Percentiles rank a stretch among this genome's conserved stretches.
Conservation (phyloP, 2,888 invertebrate genomes). For the Glaucopsyche alexis region DNA sequence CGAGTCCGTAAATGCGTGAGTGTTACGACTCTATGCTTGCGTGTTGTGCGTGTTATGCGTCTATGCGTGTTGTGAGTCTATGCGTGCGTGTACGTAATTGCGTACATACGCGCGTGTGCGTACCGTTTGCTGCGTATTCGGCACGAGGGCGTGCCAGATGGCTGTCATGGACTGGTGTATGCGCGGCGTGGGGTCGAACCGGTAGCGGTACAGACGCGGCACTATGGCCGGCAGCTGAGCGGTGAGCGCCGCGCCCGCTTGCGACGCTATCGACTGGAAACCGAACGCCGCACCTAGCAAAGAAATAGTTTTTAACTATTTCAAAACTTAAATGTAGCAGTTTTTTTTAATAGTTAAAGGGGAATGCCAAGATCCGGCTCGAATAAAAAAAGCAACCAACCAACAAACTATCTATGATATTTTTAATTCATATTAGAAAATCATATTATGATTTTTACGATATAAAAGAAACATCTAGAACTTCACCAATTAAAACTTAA, state of each 20-base stretch:
- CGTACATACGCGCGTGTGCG: constrained; percentile 45
- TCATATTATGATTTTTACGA: too few species aligned
- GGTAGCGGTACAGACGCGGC: constrained; percentile 91
- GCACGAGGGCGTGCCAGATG: constrained; percentile 95
- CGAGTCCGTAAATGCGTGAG: too few species aligned
- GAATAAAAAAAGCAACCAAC: too few species aligned
- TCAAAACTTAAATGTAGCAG: too few species aligned
- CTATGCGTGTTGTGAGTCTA: not conserved
- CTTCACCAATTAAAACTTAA: too few species aligned
- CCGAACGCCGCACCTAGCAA: constrained; percentile 92
- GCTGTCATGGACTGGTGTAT: constrained; percentile 96
- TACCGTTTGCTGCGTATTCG: constrained; percentile 91
- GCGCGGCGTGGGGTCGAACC: constrained; percentile 95
- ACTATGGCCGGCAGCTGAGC: constrained; percentile 91
- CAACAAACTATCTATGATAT: too few species aligned
- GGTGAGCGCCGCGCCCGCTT: constrained; percentile 90
- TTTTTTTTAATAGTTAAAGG: too few species aligned
- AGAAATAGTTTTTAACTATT: not conserved
- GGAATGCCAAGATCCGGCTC: too few species aligned
- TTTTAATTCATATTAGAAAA: too few species aligned
- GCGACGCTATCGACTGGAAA: constrained; percentile 90
- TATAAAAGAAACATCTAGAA: too few species aligned
- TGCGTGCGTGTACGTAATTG: not conserved
- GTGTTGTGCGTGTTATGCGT: constrained; percentile 52
- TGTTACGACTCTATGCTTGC: too few species aligned